Percentiles rank a stretch among this genome's conserved stretches.
Evolutionary conservation across 2,797 vertebrate species (phyloP).

Genomic region (Falco berigora): DNA sequence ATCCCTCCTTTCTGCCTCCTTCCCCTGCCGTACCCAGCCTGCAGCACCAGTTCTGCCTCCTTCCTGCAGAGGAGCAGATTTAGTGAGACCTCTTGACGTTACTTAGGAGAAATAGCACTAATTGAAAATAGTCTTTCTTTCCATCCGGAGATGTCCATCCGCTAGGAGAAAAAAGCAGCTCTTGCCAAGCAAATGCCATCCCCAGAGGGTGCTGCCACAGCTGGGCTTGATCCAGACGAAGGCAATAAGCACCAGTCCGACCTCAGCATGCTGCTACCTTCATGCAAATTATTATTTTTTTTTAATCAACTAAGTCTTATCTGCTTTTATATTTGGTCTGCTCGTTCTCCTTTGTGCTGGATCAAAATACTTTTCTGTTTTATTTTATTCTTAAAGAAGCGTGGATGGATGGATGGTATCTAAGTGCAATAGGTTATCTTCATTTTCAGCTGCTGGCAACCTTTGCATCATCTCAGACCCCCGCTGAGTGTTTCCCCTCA

Average conservation of each 20-base stretch:
- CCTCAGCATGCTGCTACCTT: background rate
- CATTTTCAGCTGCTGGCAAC: background rate
- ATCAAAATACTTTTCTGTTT: background rate
- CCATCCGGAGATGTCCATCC: background rate
- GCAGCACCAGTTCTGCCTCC: background rate
- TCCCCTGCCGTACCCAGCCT: background rate
- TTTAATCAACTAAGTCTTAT: background rate
- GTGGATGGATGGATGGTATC: rapidly evolving
- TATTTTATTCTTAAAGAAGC: rapidly evolving
- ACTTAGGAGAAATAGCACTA: background rate
- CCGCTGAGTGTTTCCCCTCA: background rate
- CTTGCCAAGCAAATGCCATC: background rate
- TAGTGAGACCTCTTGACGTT: background rate
- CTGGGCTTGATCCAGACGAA: rapidly evolving
- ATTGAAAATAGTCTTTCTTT: background rate
- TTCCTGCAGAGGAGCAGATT: background rate
- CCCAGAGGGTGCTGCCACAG: background rate
- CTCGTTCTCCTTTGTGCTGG: background rate
- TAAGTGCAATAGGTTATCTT: rapidly evolving
- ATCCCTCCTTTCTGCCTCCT: background rate
- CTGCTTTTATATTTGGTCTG: background rate
- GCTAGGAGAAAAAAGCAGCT: background rate
- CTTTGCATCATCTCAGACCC: background rate
- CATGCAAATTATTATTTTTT: too few species aligned
- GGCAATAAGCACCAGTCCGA: background rate